Base-by-base conservation (phyloP, 2,888 invertebrate species). In the Bombyx huttoni region DNA sequence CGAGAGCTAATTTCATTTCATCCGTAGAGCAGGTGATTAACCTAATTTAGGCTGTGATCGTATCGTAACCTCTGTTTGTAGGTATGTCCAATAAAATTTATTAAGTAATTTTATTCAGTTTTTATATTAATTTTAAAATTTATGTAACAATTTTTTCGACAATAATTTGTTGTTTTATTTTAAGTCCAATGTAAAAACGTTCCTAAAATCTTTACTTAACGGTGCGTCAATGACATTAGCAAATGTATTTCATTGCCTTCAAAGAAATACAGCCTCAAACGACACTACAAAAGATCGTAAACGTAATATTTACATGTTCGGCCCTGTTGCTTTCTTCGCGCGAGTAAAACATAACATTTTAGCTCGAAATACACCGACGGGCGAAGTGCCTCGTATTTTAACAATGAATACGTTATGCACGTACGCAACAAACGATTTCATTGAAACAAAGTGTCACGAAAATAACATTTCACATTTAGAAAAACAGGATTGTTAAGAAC, bases 271-370 rank as follows among this genome's bases (percentile, higher is more conserved):
- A 40, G 40, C 12, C 40, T 40, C 12, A 40, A 40, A 40, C 8
- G 40, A 7, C 40, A 57, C 59, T 55, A 63, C 64, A 66, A 68
- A 70, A 70, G 62, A 63, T 70, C 67, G 65, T 75, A 67, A 75
- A 73, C 12, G 12, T 40, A 40, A 62, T 56, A 63, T 64, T 64
- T 63, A 65, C 59, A 59, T 55, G 59, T 65, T 55, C 65, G 67
- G 70, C 68, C 66, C 63, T 66, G 64, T 63, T 64, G 63, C 67
- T 72, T 73, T 73, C 70, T 61, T 65, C 60, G 58, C 60, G 56
- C 65, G 62, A 58, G 52, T 59, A 60, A 68, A 65, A 61, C 47
- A 58, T 61, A 61, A 48, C 48, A 48, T 48, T 48, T 48, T 51
- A 46, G 50, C 47, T 47, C 34, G 34, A 46, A 51, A 13, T 47